A percentile compares a stretch with the other conserved stretches of the same genome.
These are phyloP conservation scores for Platichthys flesus DNA, from an alignment of 2,113 vertebrate species.

Conservation along the genomic window DNA sequence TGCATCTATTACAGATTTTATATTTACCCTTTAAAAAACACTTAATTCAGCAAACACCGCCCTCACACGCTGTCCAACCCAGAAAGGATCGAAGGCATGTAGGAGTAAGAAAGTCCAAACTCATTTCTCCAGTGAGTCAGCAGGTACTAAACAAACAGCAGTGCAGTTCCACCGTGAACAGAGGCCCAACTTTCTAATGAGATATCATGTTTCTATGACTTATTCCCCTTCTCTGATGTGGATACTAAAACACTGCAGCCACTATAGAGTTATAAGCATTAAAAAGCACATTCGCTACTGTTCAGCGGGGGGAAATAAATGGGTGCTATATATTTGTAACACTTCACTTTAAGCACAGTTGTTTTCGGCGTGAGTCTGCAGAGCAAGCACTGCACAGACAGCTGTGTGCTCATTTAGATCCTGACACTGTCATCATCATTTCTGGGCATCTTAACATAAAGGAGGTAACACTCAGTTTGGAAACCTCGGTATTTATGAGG, in stretches of 20 bases:
- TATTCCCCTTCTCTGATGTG: conserved; percentile 11
- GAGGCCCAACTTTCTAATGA: conserved; percentile 40
- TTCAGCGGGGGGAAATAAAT: conserved; percentile 5
- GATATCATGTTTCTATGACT: conserved; percentile 42
- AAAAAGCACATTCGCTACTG: conserved; percentile 3
- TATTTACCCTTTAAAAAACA: conserved; percentile 7
- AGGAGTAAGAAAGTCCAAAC: conserved; percentile 20
- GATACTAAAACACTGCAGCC: conserved; percentile 20
- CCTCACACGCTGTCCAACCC: not conserved
- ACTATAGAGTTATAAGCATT: conserved; percentile 15
- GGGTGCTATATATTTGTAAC: conserved; percentile 12
- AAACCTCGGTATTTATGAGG: not conserved
- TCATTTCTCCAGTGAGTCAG: conserved; percentile 47
- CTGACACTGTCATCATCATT: conserved; percentile 10
- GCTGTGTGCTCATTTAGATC: not conserved
- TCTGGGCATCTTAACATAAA: not conserved
- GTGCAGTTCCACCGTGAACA: conserved; percentile 10
- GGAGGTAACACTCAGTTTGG: not conserved
- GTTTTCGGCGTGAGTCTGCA: not conserved
- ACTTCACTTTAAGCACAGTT: not conserved
- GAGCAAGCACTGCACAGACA: not conserved
- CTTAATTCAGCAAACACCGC: conserved; percentile 7
- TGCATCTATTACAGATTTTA: conserved; percentile 10
- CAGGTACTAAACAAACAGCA: conserved; percentile 40
- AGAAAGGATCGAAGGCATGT: conserved; percentile 9